phyloP scores from a whole-genome alignment of 2,797 vertebrate genomes.

The Ctenopoma kingsleyae region DNA sequence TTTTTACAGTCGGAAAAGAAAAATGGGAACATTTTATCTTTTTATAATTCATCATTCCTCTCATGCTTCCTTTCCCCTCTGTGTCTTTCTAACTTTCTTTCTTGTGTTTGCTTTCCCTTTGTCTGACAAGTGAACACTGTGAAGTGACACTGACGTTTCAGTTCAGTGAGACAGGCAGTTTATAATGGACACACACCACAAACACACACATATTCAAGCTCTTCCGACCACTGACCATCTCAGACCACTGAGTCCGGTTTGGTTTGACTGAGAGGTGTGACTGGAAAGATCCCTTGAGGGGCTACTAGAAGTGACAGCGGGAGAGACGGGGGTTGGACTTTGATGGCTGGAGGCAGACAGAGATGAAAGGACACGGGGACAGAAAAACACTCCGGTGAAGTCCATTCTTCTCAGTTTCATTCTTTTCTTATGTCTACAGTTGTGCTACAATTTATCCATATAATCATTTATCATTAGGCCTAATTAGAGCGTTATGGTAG shows the following conservation, averaged over 20 bases:
- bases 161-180: conserved; percentile 45
- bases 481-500: too few species aligned
- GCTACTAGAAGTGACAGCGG: conserved; percentile 14
- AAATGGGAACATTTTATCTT: conserved; percentile 4
- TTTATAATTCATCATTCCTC: conserved; percentile 17
- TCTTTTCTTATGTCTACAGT: too few species aligned
- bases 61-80: conserved; percentile 15
- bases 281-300: conserved; percentile 41
- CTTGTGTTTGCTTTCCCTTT: conserved; percentile 21
- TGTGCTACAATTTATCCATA: too few species aligned
- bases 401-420: not conserved
- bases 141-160: conserved; percentile 55
- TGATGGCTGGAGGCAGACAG: not conserved
- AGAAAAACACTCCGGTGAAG: not conserved
- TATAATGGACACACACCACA: conserved; percentile 5
- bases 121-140: conserved; percentile 51
- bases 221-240: conserved; percentile 43
- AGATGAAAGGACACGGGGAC: not conserved
- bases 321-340: not conserved
- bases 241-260: conserved; percentile 51
- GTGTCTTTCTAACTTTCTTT: conserved; percentile 17
- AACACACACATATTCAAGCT: conserved; percentile 8
- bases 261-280: conserved; percentile 62
- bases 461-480: too few species aligned
- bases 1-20: not conserved